A percentile compares a stretch with the other conserved stretches of the same genome.
phyloP scores from a whole-genome alignment of 2,888 invertebrate species.

The Chelonus formosanus region DNA sequence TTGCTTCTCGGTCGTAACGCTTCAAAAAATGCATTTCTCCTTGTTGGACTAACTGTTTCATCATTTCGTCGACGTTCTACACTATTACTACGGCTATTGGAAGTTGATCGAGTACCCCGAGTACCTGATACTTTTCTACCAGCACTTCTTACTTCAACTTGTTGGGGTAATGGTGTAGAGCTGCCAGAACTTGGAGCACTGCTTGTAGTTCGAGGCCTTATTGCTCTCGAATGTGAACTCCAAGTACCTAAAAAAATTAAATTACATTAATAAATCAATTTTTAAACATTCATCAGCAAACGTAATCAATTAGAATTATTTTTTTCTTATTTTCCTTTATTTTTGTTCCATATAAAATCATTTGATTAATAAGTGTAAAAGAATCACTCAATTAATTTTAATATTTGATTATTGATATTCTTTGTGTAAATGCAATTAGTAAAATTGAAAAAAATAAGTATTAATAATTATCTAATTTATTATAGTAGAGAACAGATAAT shows the following conservation, averaged over 20 bases:
- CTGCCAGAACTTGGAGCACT: conserved; percentile 60
- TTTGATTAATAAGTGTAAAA: too few species aligned
- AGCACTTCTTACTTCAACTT: conserved; percentile 49
- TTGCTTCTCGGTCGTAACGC: conserved; percentile 81
- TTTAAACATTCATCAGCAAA: too few species aligned
- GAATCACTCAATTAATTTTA: too few species aligned
- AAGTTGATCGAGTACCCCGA: conserved; percentile 64
- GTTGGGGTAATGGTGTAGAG: conserved; percentile 58
- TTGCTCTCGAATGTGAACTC: conserved; percentile 58
- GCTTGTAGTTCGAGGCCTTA: conserved; percentile 52
- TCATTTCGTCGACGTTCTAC: conserved; percentile 58
- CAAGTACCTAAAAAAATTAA: conserved; percentile 53
- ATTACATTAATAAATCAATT: too few species aligned
- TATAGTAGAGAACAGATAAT: too few species aligned
- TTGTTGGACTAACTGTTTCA: conserved; percentile 75
- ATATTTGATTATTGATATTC: too few species aligned
- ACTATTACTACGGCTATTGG: conserved; percentile 61
- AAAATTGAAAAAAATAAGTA: too few species aligned
- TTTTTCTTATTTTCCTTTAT: too few species aligned
- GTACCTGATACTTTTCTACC: conserved; percentile 59
- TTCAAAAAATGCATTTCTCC: conserved; percentile 80
- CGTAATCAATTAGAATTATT: too few species aligned
- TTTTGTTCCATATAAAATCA: too few species aligned
- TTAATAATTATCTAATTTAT: too few species aligned
- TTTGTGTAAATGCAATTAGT: too few species aligned